Percentiles rank a stretch among this genome's conserved stretches.
Conservation (phyloP, 2,113 vertebrate genomes). For the Thermophis baileyi region DNA sequence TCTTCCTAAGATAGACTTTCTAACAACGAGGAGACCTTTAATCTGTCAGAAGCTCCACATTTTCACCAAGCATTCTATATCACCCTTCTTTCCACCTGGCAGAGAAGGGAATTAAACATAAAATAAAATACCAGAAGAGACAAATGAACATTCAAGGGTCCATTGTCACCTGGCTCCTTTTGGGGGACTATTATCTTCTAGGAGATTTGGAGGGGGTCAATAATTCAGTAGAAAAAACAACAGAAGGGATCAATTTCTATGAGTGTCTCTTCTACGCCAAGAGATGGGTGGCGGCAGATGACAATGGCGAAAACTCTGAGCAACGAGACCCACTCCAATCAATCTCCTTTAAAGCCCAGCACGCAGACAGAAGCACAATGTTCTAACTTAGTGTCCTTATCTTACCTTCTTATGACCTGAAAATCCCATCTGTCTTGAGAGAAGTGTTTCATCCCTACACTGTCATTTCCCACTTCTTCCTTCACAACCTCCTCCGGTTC, state of each 20-base stretch:
- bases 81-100: neutral
- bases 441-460: neutral
- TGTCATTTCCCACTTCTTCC: neutral
- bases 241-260: neutral
- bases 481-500: neutral
- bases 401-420: slow-evolving; percentile 18
- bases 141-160: neutral
- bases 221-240: slow-evolving; percentile 18
- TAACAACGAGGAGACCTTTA: neutral
- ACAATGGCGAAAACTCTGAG: neutral
- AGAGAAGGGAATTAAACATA: neutral
- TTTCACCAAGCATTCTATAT: neutral
- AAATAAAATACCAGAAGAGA: neutral
- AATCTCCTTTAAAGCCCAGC: neutral
- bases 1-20: neutral
- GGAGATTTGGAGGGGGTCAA: slow-evolving; percentile 20
- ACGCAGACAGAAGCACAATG: neutral
- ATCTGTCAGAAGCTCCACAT: neutral
- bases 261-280: neutral
- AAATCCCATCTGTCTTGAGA: slow-evolving; percentile 22
- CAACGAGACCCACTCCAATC: neutral
- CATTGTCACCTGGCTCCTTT: neutral
- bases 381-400: neutral
- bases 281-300: neutral
- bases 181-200: neutral